These are phyloP conservation scores for Copidosoma aretas DNA, from an alignment of 2,888 invertebrate genomes.

Conservation along the genomic window DNA sequence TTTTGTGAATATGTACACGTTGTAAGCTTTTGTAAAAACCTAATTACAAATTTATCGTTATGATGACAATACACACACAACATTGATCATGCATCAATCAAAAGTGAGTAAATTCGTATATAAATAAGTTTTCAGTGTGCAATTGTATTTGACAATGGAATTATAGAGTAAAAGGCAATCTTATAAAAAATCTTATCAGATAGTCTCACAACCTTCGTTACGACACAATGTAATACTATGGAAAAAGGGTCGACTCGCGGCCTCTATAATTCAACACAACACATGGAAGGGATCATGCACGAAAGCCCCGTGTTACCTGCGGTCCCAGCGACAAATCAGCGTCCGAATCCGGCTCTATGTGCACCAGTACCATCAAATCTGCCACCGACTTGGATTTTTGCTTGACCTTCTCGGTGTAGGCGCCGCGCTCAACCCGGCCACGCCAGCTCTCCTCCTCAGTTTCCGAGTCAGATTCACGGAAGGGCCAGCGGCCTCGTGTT, in stretches of 20 bases:
- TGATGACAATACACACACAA: background rate
- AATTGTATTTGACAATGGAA: background rate
- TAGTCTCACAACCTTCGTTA: background rate
- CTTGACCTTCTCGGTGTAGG: constrained; percentile 69
- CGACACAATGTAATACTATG: background rate
- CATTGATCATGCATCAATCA: background rate
- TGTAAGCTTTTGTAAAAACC: background rate
- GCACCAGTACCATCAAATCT: constrained; percentile 73
- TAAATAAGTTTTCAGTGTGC: background rate
- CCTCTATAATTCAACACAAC: background rate
- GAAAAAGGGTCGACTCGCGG: background rate
- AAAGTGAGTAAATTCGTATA: background rate
- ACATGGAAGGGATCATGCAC: background rate
- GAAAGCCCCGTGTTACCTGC: constrained; percentile 40
- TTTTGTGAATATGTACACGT: background rate
- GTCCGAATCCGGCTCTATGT: constrained; percentile 72
- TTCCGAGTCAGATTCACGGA: constrained; percentile 66
- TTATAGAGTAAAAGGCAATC: background rate
- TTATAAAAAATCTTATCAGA: background rate
- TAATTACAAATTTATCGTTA: background rate
- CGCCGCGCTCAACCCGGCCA: constrained; percentile 67
- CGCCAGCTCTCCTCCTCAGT: constrained; percentile 72
- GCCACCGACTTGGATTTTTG: constrained; percentile 73
- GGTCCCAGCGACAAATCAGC: constrained; percentile 64
- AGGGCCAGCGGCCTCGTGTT: constrained; percentile 27